Base-by-base conservation (phyloP, 2,888 invertebrate genomes). In the Villa cingulata region DNA sequence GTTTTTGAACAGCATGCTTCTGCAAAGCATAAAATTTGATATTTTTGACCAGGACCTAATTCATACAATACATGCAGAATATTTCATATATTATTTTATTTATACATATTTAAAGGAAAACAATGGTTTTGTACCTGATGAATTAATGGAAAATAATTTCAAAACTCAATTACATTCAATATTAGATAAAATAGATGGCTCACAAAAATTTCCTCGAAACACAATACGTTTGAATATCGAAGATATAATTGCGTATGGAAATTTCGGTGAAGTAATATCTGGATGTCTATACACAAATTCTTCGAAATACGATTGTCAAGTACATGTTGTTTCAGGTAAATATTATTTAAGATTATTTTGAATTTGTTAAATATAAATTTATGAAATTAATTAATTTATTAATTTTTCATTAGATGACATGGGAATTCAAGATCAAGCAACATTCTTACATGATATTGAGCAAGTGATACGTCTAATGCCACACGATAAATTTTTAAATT, bases 191-290 rank as follows among this genome's bases (percentile, higher is more conserved):
- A 9, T 78, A 69, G 74, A 77, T 66, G 51, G 74, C 9, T 52
- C 56, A 19, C 61, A 62, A 36, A 61, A 59, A 34, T 51, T 82
- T 58, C 82, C 86, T 0, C 74, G 81, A 53, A 83, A 79, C 59
- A 74, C 78, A 42, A 66, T 89, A 52, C 83, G 82, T 39, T 74
- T 87, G 44, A 82, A 84, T 58, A 75, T 78, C 3, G 76, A 78
- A 43, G 75, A 79, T 61, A 69, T 85, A 19, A 70, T 86, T 38
- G 84, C 84, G 0, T 71, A 80, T 12, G 89, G 89, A 23, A 78
- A 77, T 60, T 90, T 82, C 65, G 89, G 89, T 0, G 79, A 81
- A 54, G 80, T 88, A 29, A 80, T 84, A 17, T 78, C 75, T 55
- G 87, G 84, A 0, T 76, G 74, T 46, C 73, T 87, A 58, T 46